Percentiles rank a stretch among this genome's conserved stretches.
Evolutionary conservation across 2,113 vertebrate genomes (phyloP).

Genomic region (Daboia siamensis): DNA sequence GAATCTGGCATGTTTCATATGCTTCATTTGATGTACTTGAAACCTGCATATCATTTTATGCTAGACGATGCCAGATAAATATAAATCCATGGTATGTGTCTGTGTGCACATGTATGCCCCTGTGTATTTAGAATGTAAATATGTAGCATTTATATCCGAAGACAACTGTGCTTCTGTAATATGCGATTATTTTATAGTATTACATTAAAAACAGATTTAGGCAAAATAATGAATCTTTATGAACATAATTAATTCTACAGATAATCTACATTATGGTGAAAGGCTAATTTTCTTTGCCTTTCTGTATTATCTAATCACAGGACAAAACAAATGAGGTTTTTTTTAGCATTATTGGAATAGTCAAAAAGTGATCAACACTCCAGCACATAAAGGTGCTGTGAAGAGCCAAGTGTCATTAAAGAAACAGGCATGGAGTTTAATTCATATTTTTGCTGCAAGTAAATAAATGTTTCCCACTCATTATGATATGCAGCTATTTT

Average conservation of each 20-base stretch:
- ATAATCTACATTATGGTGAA: background rate
- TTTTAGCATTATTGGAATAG: background rate
- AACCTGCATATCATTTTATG: conserved; percentile 5
- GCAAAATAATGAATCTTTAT: background rate
- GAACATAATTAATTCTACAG: conserved; percentile 3
- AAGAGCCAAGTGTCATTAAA: background rate
- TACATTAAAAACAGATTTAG: background rate
- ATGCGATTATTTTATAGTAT: background rate
- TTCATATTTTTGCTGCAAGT: background rate
- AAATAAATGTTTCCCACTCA: background rate
- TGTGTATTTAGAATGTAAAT: conserved; percentile 30
- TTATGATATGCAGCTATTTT: background rate
- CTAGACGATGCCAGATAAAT: background rate
- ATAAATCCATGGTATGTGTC: background rate
- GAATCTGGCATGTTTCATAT: background rate
- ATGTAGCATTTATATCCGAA: background rate
- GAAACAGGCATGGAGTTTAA: background rate
- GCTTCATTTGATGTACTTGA: background rate
- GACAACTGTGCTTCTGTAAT: conserved; percentile 20
- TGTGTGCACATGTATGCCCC: too few relatives aligned
- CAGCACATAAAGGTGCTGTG: background rate
- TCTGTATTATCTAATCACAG: background rate
- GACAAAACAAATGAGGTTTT: background rate
- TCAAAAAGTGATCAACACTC: background rate
- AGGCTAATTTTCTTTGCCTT: background rate